Evolutionary conservation across 2,888 invertebrate species (phyloP).

Genomic region (Masnerella sp.): DNA sequence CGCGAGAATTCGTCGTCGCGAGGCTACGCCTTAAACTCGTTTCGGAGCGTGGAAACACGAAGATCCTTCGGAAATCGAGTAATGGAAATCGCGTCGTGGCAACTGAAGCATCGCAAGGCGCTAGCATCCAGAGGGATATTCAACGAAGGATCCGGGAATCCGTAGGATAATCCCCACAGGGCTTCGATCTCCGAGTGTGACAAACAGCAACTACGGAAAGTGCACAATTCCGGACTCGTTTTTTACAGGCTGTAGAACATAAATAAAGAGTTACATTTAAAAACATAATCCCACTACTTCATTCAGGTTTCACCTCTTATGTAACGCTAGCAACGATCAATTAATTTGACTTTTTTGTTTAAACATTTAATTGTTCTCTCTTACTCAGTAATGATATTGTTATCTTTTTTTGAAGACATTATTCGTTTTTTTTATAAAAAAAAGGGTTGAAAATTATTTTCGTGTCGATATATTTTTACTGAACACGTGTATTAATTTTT

Average conservation of each 20-base stretch:
- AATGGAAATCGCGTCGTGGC: constrained; percentile 72
- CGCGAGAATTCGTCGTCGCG: constrained; percentile 27
- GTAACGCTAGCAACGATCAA: no score
- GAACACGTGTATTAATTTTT: no score
- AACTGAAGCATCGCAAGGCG: constrained; percentile 68
- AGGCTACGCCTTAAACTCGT: constrained; percentile 47
- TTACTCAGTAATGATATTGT: no score
- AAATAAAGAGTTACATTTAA: constrained; percentile 51
- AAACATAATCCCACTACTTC: constrained; percentile 33
- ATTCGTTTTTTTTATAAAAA: no score
- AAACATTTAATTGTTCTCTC: no score
- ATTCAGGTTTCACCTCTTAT: constrained; percentile 5
- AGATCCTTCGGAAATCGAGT: constrained; percentile 71
- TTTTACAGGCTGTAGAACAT: constrained; percentile 44
- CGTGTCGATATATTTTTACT: no score
- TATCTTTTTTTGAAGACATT: no score
- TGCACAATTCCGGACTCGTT: constrained; percentile 38
- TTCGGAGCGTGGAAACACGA: constrained; percentile 51
- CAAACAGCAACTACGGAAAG: constrained; percentile 55
- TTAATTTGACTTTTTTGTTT: no score
- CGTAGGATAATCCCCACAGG: constrained; percentile 68
- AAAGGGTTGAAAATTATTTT: no score
- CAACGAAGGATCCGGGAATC: constrained; percentile 64
- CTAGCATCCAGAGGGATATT: constrained; percentile 61
- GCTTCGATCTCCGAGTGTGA: constrained; percentile 65